These are phyloP conservation scores for Phalera bucephala DNA, from an alignment of 2,888 invertebrate genomes.

Conservation along the genomic window DNA sequence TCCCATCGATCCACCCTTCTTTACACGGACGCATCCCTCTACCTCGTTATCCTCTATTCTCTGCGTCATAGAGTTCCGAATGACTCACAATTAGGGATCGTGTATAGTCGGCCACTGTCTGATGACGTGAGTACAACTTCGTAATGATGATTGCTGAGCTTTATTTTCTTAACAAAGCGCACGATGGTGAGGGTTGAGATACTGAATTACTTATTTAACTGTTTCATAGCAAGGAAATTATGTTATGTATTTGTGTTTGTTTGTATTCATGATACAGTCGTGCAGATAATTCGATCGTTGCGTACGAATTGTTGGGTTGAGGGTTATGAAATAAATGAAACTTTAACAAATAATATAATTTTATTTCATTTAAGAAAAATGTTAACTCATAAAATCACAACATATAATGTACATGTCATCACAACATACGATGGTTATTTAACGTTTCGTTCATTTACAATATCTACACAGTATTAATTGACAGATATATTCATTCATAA, in stretches of 20 bases:
- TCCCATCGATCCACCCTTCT: constrained; percentile 71
- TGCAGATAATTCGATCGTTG: too few relatives aligned
- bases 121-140: constrained; percentile 39
- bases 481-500: constrained; percentile 30
- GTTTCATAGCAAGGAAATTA: constrained; percentile 6
- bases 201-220: constrained; percentile 11
- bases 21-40: constrained; percentile 21
- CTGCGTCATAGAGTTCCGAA: constrained; percentile 39
- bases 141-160: constrained; percentile 54
- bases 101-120: constrained; percentile 33
- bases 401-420: constrained; percentile 38
- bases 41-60: constrained; percentile 29
- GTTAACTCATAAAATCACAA: constrained; percentile 63
- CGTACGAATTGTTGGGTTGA: too few relatives aligned
- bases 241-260: too few relatives aligned
- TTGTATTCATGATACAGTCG: too few relatives aligned
- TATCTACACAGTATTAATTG: constrained; percentile 23
- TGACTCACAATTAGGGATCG: constrained; percentile 13
- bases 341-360: constrained; percentile 68
- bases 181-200: constrained; percentile 7
- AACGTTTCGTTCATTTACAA: constrained; percentile 28
- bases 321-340: constrained; percentile 19
- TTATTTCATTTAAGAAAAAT: constrained; percentile 51
- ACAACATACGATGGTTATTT: constrained; percentile 42
- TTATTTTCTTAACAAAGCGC: constrained; percentile 18